Conservation (phyloP, 2,797 vertebrate genomes). For the Hoplostethus mediterraneus region DNA sequence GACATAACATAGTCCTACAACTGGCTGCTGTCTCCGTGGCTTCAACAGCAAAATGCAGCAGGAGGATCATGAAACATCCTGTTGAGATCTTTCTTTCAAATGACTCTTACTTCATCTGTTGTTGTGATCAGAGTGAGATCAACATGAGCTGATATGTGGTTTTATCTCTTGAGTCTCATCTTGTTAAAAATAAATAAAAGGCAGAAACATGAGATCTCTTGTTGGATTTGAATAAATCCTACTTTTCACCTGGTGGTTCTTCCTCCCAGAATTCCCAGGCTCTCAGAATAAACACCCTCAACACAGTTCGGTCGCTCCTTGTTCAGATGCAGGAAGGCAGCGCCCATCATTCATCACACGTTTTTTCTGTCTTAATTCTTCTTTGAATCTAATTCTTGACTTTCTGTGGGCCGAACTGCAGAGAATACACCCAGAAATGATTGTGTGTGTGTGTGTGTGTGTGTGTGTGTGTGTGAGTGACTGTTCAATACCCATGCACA, state of each 20-base stretch:
- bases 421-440: constrained; percentile 29
- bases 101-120: too few relatives aligned
- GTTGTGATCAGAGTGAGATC: too few relatives aligned
- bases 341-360: constrained; percentile 20
- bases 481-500: constrained; percentile 66
- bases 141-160: too few relatives aligned
- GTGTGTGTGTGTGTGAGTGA: constrained; percentile 12
- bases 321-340: constrained; percentile 20
- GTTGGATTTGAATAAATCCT: neutral
- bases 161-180: too few relatives aligned
- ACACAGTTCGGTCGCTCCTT: constrained; percentile 3
- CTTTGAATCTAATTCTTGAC: constrained; percentile 21
- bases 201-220: too few relatives aligned
- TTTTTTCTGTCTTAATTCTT: neutral
- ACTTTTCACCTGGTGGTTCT: neutral
- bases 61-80: too few relatives aligned
- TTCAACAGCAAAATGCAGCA: too few relatives aligned
- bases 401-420: constrained; percentile 14
- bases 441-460: constrained; percentile 24
- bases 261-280: constrained; percentile 12
- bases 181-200: too few relatives aligned
- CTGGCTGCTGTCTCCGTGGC: too few relatives aligned
- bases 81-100: too few relatives aligned
- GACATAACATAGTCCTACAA: too few relatives aligned
- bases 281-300: constrained; percentile 18